These are phyloP conservation scores for Drosophila ustulata DNA, from an alignment of 2,888 invertebrate genomes.

Conservation along the genomic window DNA sequence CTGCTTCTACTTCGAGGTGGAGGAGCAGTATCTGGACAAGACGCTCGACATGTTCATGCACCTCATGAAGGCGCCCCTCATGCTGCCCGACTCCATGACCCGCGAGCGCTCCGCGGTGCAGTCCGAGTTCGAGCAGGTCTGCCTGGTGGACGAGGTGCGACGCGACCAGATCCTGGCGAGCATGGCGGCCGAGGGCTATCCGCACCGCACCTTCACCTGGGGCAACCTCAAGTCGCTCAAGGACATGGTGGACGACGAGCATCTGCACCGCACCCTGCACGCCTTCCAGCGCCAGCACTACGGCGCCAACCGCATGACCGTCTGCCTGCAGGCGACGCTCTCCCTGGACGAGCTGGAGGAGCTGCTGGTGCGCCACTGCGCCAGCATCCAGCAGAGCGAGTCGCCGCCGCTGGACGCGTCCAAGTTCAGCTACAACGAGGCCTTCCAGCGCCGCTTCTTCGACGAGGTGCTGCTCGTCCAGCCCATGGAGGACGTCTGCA, in stretches of 20 bases:
- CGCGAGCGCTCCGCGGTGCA: conserved; percentile 95
- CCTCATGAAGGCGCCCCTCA: conserved; percentile 94
- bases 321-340: conserved; percentile 90
- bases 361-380: conserved; percentile 87
- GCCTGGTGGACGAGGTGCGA: conserved; percentile 90
- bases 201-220: conserved; percentile 92
- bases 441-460: conserved; percentile 80
- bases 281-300: conserved; percentile 92
- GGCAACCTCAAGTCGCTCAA: conserved; percentile 91
- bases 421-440: conserved; percentile 79
- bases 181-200: conserved; percentile 89
- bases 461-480: conserved; percentile 88
- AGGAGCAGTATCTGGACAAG: conserved; percentile 90
- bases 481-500: conserved; percentile 90
- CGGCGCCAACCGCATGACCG: conserved; percentile 94
- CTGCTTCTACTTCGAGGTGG: conserved; percentile 95
- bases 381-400: conserved; percentile 89
- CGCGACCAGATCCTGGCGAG: conserved; percentile 91
- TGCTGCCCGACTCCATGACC: conserved; percentile 93
- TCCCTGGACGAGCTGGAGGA: conserved; percentile 82
- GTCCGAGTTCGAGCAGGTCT: conserved; percentile 94
- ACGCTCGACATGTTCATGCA: conserved; percentile 94
- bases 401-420: conserved; percentile 88
- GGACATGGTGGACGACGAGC: conserved; percentile 88
- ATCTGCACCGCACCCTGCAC: conserved; percentile 89